Evolutionary conservation across 2,888 invertebrate genomes (phyloP).

Genomic region (Spilosoma lubricipeda): DNA sequence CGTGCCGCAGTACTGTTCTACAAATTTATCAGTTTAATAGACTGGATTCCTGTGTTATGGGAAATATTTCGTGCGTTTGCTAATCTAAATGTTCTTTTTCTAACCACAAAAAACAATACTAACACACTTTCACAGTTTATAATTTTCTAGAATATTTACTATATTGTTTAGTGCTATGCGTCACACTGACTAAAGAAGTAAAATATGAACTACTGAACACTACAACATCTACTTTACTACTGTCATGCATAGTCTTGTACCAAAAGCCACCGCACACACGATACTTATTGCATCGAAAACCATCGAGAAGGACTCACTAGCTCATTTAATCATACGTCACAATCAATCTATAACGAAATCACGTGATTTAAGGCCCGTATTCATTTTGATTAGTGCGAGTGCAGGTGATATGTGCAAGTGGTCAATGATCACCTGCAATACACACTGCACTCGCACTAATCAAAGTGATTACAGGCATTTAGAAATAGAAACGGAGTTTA

Average conservation of each 20-base stretch:
- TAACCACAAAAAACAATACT: not conserved
- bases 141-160: not conserved
- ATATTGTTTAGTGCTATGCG: not conserved
- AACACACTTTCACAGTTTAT: too few relatives aligned
- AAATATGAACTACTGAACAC: not conserved
- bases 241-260: conserved; percentile 22
- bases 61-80: not conserved
- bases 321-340: not conserved
- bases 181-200: not conserved
- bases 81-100: not conserved
- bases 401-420: too few relatives aligned
- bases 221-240: not conserved
- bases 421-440: too few relatives aligned
- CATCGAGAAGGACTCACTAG: too few relatives aligned
- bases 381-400: too few relatives aligned
- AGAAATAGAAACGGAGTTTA: not conserved
- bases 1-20: not conserved
- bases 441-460: too few relatives aligned
- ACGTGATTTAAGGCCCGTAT: too few relatives aligned
- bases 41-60: not conserved
- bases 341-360: not conserved
- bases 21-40: not conserved
- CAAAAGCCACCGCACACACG: not conserved
- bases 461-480: too few relatives aligned
- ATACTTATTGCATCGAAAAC: not conserved